Evolutionary conservation across 2,888 invertebrate genomes (phyloP), one percentile per base, ranked within the genome.

Genomic region (Bembecia ichneumoniformis): DNA sequence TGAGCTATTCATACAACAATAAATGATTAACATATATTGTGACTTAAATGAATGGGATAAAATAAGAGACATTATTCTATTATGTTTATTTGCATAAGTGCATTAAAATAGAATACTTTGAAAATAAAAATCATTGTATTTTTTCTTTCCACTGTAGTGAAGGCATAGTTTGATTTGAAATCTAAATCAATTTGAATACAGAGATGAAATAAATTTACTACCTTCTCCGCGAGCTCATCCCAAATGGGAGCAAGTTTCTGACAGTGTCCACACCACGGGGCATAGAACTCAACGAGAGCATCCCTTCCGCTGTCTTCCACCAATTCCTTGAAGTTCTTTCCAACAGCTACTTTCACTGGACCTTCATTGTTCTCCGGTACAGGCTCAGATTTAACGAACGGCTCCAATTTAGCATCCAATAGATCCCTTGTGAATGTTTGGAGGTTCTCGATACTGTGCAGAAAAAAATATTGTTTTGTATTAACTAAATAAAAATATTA

Each of bases 211-310:
- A 20, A 20, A 20, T 28, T 5, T 28, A 56, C 58, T 72, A 92
- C 91, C 88, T 95, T 95, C 52, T 93, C 92, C 40, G 95, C 99
- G 35, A 99, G 89, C 80, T 99, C 98, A 52, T 98, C 98, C 82
- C 91, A 99, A 49, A 96, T 89, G 15, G 99, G 99, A 2, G 96
- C 90, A 47, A 99, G 89, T 78, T 95, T 95, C 86, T 99, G 99
- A 89, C 99, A 99, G 74, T 99, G 99, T 59, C 99, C 98, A 77
- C 97, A 98, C 98, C 98, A 99, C 1, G 98, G 98, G 35, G 99
- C 99, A 81, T 99, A 99, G 88, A 99, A 99, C 87, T 99, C 99
- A 60, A 99, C 91, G 44, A 99, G 89, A 2, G 96, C 96, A 76
- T 99, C 99, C 71, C 96, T 94, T 35, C 90, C 94, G 63, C 95